Evolutionary conservation across 2,797 vertebrate species (phyloP).

Genomic region (Neomorphus geoffroyi): DNA sequence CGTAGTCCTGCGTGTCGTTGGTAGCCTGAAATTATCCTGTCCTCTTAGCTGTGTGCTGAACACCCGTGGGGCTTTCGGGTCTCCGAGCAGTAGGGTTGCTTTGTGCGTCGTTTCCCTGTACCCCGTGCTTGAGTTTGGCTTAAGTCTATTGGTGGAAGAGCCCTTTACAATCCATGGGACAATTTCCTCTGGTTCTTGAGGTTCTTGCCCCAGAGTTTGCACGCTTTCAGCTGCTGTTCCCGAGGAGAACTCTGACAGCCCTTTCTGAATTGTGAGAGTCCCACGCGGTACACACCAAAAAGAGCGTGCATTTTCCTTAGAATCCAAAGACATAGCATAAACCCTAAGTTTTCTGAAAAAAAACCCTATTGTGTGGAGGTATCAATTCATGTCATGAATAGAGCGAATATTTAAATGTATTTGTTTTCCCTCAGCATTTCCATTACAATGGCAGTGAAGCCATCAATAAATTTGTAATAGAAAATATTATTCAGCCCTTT

Average conservation of each 20-base stretch:
- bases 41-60: neutral
- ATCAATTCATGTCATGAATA: neutral
- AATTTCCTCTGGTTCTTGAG: neutral
- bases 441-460: neutral
- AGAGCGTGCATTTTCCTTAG: neutral
- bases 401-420: neutral
- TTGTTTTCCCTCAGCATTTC: neutral
- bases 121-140: neutral
- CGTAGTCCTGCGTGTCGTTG: neutral
- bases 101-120: rapidly evolving
- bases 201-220: neutral
- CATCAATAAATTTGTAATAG: neutral
- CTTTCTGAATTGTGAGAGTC: neutral
- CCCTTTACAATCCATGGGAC: neutral
- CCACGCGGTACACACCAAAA: neutral
- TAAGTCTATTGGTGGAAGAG: neutral
- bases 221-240: neutral
- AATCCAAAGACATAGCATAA: neutral
- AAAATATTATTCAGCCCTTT: neutral
- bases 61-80: neutral
- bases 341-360: neutral
- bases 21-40: neutral
- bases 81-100: neutral
- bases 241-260: neutral
- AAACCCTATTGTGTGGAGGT: neutral